Evolutionary conservation across 2,888 invertebrate genomes (phyloP).

Genomic region (Ligdia adustata): DNA sequence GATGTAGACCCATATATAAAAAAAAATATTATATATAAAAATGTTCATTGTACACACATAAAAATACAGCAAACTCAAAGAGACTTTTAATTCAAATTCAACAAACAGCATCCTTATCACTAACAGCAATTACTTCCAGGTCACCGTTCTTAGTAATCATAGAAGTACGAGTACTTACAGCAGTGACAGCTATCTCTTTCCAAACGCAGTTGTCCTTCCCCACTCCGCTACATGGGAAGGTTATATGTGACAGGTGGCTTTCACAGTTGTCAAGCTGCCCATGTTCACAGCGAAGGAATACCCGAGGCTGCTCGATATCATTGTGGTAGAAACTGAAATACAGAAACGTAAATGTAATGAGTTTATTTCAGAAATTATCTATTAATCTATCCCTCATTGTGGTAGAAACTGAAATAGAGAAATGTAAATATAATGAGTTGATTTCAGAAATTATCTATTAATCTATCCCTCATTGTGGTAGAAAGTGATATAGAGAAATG

Average conservation of each 20-base stretch:
- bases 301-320: slow-evolving; percentile 50
- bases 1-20: too few relatives aligned
- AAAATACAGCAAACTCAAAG: too few relatives aligned
- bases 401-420: slow-evolving; percentile 48
- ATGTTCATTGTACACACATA: too few relatives aligned
- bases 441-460: too few relatives aligned
- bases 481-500: slow-evolving; percentile 45
- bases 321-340: slow-evolving; percentile 55
- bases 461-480: slow-evolving; percentile 51
- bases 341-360: neutral
- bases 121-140: too few relatives aligned
- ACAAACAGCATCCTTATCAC: too few relatives aligned
- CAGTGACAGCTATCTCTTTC: slow-evolving; percentile 51
- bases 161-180: slow-evolving; percentile 45
- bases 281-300: slow-evolving; percentile 63
- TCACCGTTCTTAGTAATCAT: too few relatives aligned
- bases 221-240: slow-evolving; percentile 53
- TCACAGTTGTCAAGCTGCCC: slow-evolving; percentile 51
- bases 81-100: too few relatives aligned
- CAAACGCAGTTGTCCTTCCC: slow-evolving; percentile 59
- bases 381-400: too few relatives aligned
- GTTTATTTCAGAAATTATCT: too few relatives aligned
- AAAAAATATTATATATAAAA: too few relatives aligned
- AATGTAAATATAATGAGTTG: too few relatives aligned
- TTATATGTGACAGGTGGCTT: slow-evolving; percentile 26